Conservation (phyloP, 37 sponge, comb jelly and placozoan species). For the Halisarca cf. caerulea region DNA sequence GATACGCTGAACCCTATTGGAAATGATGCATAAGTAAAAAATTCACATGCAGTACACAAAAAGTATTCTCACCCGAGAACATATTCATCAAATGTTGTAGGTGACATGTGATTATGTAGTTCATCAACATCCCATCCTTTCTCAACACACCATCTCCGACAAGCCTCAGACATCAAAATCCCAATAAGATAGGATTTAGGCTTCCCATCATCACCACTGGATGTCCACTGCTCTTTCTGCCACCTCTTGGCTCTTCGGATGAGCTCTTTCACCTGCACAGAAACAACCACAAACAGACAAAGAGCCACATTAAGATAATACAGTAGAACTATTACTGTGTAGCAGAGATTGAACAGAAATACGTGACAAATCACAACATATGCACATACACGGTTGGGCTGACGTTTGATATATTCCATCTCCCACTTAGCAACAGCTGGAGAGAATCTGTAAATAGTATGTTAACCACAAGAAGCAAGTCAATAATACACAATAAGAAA, state of each 20-base stretch:
- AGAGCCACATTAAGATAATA: background rate
- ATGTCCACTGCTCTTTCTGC: conserved; percentile 45
- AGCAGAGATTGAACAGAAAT: too few species aligned
- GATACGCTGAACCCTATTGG: too few species aligned
- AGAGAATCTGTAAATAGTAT: conserved; percentile 58
- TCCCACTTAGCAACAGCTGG: conserved; percentile 63
- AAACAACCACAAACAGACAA: background rate
- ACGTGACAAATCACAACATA: background rate
- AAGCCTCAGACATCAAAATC: conserved; percentile 40
- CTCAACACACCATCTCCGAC: background rate
- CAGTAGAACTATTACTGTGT: too few species aligned
- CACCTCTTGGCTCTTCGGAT: conserved; percentile 66
- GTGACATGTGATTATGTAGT: background rate
- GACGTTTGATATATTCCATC: conserved; percentile 44
- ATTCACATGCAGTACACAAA: too few species aligned
- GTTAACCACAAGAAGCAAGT: too few species aligned
- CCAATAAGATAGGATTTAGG: conserved; percentile 55
- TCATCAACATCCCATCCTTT: background rate
- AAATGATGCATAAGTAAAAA: too few species aligned
- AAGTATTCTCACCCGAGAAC: background rate
- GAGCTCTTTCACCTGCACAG: conserved; percentile 50
- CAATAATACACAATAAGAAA: too few species aligned
- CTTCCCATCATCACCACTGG: conserved; percentile 9
- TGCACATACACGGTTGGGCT: conserved; percentile 41
- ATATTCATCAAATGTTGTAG: background rate